Percentiles rank a stretch among this genome's conserved stretches.
Evolutionary conservation across 2,797 vertebrate species (phyloP).

Genomic region (Glyptemys insculpta): DNA sequence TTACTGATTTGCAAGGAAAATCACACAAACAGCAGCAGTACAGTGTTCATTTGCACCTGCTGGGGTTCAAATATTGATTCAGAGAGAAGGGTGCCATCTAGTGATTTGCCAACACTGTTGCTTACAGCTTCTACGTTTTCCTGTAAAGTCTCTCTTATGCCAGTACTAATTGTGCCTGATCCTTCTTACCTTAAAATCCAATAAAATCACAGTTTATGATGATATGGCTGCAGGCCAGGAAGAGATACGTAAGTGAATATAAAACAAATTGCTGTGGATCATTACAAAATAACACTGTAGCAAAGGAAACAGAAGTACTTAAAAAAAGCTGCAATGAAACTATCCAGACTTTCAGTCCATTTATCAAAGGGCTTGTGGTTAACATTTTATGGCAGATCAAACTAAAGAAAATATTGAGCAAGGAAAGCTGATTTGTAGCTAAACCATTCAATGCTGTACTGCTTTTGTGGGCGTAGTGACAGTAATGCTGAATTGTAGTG

Average conservation of each 20-base stretch:
- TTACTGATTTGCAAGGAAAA: background rate
- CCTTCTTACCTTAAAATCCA: background rate
- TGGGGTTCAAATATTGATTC: background rate
- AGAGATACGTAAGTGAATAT: background rate
- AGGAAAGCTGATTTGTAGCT: slow-evolving; percentile 46
- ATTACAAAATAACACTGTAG: background rate
- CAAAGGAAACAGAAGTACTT: slow-evolving; percentile 1
- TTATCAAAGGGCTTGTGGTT: background rate
- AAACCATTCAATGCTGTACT: background rate
- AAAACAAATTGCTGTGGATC: background rate
- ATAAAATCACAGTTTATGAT: background rate
- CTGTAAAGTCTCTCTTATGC: background rate
- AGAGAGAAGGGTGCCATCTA: background rate
- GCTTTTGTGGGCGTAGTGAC: background rate
- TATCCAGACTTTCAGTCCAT: background rate
- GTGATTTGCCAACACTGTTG: background rate
- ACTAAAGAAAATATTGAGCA: slow-evolving; percentile 1
- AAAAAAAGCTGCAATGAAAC: background rate
- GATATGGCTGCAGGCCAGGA: background rate
- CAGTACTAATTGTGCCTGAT: background rate
- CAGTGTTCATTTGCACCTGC: background rate
- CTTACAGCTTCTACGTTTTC: background rate
- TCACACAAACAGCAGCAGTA: background rate
- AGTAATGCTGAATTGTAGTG: background rate
- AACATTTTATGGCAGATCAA: slow-evolving; percentile 32